Evolutionary conservation across 2,113 vertebrate genomes (phyloP).

Genomic region (Pardalotus punctatus): DNA sequence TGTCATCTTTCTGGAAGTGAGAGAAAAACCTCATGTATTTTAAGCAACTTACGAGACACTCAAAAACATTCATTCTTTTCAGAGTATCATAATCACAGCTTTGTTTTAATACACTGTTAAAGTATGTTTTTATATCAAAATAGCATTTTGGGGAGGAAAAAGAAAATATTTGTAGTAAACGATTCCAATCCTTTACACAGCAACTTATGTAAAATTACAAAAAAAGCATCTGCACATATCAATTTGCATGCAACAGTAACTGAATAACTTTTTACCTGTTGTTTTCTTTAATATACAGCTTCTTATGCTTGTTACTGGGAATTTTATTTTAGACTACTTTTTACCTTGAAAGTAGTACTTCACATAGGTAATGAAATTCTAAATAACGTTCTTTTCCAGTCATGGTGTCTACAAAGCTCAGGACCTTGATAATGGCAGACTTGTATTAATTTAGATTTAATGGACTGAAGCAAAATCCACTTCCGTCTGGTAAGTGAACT

Average conservation of each 20-base stretch:
- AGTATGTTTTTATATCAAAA: neutral
- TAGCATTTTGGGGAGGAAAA: neutral
- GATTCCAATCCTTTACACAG: neutral
- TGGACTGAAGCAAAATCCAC: neutral
- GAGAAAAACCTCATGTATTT: neutral
- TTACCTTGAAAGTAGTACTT: neutral
- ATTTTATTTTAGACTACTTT: neutral
- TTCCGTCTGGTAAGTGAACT: neutral
- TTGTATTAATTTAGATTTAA: neutral
- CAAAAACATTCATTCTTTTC: neutral
- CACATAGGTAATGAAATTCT: neutral
- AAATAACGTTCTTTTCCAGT: neutral
- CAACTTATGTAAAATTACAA: neutral
- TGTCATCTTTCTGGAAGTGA: neutral
- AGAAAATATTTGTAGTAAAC: neutral
- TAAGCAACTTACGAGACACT: neutral
- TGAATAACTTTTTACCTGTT: neutral
- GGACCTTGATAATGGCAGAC: neutral
- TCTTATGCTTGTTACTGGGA: neutral
- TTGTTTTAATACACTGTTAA: neutral
- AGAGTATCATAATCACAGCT: neutral
- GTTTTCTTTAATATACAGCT: neutral
- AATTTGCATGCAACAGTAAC: neutral
- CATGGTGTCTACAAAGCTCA: neutral
- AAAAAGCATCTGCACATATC: neutral